Evolutionary conservation across 2,797 vertebrate genomes (phyloP), one percentile per base, ranked within the genome.

Genomic region (Numenius phaeopus): DNA sequence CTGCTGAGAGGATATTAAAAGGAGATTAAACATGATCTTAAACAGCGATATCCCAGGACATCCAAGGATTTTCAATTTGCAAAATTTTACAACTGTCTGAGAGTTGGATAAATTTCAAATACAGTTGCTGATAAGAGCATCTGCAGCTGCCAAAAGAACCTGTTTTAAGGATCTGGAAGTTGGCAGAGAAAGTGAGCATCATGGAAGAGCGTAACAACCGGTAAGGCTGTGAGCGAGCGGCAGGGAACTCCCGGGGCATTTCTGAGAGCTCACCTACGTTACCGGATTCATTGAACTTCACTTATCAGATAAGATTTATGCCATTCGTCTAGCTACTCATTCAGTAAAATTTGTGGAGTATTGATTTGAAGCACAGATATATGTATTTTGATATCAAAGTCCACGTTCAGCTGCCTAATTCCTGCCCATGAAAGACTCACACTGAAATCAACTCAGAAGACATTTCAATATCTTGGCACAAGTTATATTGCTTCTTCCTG

Each of bases 71-170:
- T 98, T 98, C 96, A 98, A 97, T 98, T 96, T 98, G 93, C 75
- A 90, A 96, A 95, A 97, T 96, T 97, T 97, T 97, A 97, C 96
- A 97, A 95, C 91, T 97, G 95, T 96, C 95, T 98, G 94, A 96
- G 95, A 96, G 89, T 90, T 98, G 97, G 98, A 97, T 97, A 98
- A 97, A 98, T 98, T 98, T 98, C 97, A 98, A 98, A 98, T 96
- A 91, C 95, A 93, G 96, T 94, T 97, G 95, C 97, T 97, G 96
- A 95, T 46, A 94, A 97, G 95, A 96, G 95, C 95, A 95, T 97
- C 92, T 54, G 18, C 95, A 97, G 96, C 94, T 98, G 97, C 96
- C 96, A 49, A 49, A 97, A 96, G 79, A 95, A 97, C 92, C 95
- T 96, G 87, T 96, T 97, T 96, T 92, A 97, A 98, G 96, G 95